A percentile compares a stretch with the other conserved stretches of the same genome.
Conservation (phyloP, 64 coral and sea anemone species). For the Hydrozoanthus tunicans region DNA sequence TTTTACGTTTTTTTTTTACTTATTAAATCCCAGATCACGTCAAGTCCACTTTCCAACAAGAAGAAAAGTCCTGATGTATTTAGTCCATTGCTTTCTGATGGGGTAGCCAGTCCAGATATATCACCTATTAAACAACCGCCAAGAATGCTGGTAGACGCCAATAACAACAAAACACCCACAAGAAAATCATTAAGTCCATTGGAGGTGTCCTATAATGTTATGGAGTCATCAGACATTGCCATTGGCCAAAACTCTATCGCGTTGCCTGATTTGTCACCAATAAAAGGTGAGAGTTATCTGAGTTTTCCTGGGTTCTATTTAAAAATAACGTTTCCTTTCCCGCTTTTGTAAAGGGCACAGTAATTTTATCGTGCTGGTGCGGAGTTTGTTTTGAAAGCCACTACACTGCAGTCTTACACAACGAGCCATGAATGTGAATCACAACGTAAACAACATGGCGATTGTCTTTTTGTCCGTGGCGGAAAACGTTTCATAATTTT, state of each 20-base stretch:
- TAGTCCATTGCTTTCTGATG: conserved; percentile 6
- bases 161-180: conserved; percentile 38
- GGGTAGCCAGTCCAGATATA: conserved; percentile 26
- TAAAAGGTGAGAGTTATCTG: conserved; percentile 31
- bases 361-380: neutral
- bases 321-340: neutral
- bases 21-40: conserved; percentile 27
- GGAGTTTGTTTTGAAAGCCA: neutral
- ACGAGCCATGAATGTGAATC: neutral
- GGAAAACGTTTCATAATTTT: no score
- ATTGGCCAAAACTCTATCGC: neutral
- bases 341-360: neutral
- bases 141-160: conserved; percentile 4
- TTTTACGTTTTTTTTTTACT: no score
- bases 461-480: no score
- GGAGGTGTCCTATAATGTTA: conserved; percentile 31
- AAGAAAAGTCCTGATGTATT: conserved; percentile 26
- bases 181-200: conserved; percentile 33
- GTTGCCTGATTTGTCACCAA: conserved; percentile 45
- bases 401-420: neutral
- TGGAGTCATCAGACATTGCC: conserved; percentile 51
- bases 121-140: conserved; percentile 47
- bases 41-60: conserved; percentile 55
- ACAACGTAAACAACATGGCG: no score
- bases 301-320: neutral